Base-by-base conservation (phyloP, 2,888 invertebrate species). In the Clivina fossor region DNA sequence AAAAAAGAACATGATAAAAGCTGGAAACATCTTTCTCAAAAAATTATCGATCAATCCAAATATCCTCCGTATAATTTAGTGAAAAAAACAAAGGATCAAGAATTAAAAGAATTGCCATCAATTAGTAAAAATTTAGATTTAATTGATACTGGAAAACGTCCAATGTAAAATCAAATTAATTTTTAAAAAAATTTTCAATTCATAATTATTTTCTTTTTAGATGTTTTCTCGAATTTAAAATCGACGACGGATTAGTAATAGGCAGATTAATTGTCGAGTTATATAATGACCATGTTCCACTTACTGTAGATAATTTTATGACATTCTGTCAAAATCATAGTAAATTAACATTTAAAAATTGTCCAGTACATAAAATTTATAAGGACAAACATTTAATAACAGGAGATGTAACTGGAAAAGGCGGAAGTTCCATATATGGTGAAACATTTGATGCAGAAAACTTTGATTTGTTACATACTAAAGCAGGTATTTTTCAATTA, bases 401-500 rank as follows among this genome's bases (percentile, higher is more conserved):
- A n/a, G 80, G 80, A 3, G 80, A 80, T 61, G 74, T 80, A 30
- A 77, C 74, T 61, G 79, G 80, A 11, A 71, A 69, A 38, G 78
- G 79, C 2, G 78, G 78, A 20, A 68, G 62, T 24, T 78, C 78
- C 0, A 76, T 80, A 58, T 79, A 77, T 61, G 78, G 77, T 0
- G 66, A 72, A 11, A 66, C 63, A 4, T 76, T 79, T 60, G 62
- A 65, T 3, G 74, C 76, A 60, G 78, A 79, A 66, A 75, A 74
- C 64, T 76, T 74, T 54, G 60, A 66, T 54, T 64, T 79, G 20
- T 69, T 67, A 47, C 79, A 79, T 61, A 69, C 69, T 2, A 74
- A 71, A 60, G 69, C 73, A 40, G 79, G 79, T 66, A 63, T 43
- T 4, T 28, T 18, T 44, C 33, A 44, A 18, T 26, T 19, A 37